Evolutionary conservation across 2,113 vertebrate species (phyloP), one percentile per base, ranked within the genome.

Genomic region (Chroicocephalus ridibundus): DNA sequence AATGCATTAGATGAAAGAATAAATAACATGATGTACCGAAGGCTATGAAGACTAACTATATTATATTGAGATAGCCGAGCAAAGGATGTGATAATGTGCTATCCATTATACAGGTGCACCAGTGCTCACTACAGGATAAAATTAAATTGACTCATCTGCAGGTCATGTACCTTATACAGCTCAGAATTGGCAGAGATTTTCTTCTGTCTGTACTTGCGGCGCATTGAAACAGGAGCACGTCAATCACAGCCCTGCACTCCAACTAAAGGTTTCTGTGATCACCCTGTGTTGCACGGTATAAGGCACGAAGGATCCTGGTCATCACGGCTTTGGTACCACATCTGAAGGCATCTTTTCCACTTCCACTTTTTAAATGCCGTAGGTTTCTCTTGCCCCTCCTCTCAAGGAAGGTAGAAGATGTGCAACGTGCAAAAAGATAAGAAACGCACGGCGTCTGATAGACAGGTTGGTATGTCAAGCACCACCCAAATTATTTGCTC

Each of bases 81-180:
- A 46, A 34, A 88, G 80, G 93, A 49, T 69, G 95, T 58, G 91
- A 92, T 94, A 96, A 90, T 44, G 54, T 74, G 88, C 80, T 88
- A 32, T 72, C 93, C 58, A 55, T 94, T 84, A 88, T 58, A 70
- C 94, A 91, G 94, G 91, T 95, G 88, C 68, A 7, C 81, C 80
- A 66, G 82, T 49, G 81, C 94, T 96, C 69, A 11, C 93, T 82
- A 47, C 95, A 74, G 88, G 86, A 77, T 80, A 76, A 92, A 92
- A 94, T 95, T 77, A 93, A 94, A 80, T 90, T 90, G 79, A 46
- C 86, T 93, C 62, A 16, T 92, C 82, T 88, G 76, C 57, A 90
- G 96, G 94, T 94, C 83, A 31, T 34, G 72, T 52, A 70, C 88
- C 82, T 92, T 65, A 7, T 8, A 14, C 2, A 2, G 88, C 83